Base-by-base conservation (phyloP, 2,797 vertebrate species). In the Peromyscus attwateri region DNA sequence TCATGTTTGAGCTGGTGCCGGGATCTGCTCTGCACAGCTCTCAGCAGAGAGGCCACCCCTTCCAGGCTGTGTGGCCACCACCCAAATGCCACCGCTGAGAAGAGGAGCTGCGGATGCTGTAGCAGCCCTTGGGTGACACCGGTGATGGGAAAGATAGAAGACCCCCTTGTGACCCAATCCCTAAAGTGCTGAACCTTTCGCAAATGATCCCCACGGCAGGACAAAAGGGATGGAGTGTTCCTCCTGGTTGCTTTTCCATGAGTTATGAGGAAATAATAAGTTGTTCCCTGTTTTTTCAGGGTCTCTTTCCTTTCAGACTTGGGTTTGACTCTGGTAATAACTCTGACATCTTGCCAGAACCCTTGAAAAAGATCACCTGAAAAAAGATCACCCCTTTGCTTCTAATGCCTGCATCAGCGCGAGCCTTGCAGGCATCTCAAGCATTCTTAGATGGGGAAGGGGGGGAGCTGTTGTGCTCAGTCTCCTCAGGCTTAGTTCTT, bases 61-160 rank as follows among this genome's bases (percentile, higher is more conserved):
- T 70, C 29, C 0, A 10, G 5, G 46, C 87, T 29, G 6, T 2
- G 2, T 23, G 57, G 66, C 37, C 27, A 25, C 62, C 6, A 55
- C 31, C 6, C 7, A 73, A 83, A 80, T 1, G 11, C 29, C 68
- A 73, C 21, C 3, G 52, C 62, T n/a, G 23, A 94, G n/a, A 52
- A 81, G 11, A 95, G 0, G 29, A 0, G 14, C 17, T 79, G 17
- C 0, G 0, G 1, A 34, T 1, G 12, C 11, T 34, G 8, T 1
- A 64, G 82, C 89, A 73, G 76, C 31, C 23, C 80, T 83, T n/a
- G 11, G 2, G 83, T 93, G 62, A 46, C 40, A 11, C 0, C 11
- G 31, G 31, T n/a, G 43, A 64, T 13, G 14, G 31, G 75, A 23
- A 89, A 87, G 46, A 66, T 11, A 11, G 16, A 57, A 94, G 62